phyloP scores from a whole-genome alignment of 2,888 invertebrate species.

The Andricus curvator region DNA sequence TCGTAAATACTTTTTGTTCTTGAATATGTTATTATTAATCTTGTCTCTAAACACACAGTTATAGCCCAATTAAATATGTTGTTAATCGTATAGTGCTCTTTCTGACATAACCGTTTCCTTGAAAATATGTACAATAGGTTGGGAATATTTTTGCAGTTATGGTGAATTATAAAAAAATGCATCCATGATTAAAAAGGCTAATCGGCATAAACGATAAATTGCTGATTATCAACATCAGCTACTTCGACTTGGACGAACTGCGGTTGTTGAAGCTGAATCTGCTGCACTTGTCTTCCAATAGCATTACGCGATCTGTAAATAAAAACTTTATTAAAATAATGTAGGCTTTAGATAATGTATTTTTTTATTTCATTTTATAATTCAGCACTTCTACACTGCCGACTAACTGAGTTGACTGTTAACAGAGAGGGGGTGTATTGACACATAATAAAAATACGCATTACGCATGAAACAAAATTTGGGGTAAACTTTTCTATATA shows the following conservation, averaged over 20 bases:
- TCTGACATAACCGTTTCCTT: constrained; percentile 53
- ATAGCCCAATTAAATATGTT: constrained; percentile 50
- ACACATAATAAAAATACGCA: no score
- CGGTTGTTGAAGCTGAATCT: constrained; percentile 82
- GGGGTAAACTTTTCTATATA: no score
- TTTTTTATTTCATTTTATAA: no score
- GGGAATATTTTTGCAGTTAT: constrained; percentile 75
- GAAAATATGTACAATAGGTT: constrained; percentile 77
- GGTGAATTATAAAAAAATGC: constrained; percentile 70
- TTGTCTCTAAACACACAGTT: constrained; percentile 51
- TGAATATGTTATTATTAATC: constrained; percentile 44
- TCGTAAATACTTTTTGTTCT: constrained; percentile 45
- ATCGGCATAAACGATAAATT: constrained; percentile 93
- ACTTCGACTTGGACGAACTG: constrained; percentile 88
- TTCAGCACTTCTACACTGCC: no score
- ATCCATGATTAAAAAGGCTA: constrained; percentile 77
- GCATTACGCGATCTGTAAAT: constrained; percentile 82
- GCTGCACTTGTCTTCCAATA: constrained; percentile 80
- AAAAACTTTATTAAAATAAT: constrained; percentile 50
- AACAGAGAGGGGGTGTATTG: no score
- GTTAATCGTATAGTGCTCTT: constrained; percentile 46
- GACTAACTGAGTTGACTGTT: no score
- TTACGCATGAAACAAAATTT: no score
- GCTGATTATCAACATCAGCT: constrained; percentile 86
- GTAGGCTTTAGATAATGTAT: no score